A percentile compares a stretch with the other conserved stretches of the same genome.
Evolutionary conservation across 2,797 vertebrate species (phyloP).

Genomic region (Enteromius thamalakanensis): DNA sequence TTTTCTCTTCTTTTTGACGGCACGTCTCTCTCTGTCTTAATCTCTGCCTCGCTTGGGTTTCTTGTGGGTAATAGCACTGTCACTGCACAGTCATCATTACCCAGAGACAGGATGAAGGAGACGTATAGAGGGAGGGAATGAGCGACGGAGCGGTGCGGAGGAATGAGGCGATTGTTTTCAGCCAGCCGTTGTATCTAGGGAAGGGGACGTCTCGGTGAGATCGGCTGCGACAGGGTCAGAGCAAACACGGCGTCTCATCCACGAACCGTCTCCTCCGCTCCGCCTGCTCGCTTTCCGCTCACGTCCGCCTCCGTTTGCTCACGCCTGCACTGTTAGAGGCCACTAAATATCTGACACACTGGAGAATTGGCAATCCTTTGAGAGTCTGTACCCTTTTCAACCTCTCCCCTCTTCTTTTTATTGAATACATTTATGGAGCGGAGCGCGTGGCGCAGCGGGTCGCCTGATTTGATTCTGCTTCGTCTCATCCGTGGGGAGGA

Average conservation of each 20-base stretch:
- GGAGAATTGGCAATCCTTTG: conserved; percentile 59
- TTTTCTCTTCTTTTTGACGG: neutral
- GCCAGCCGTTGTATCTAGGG: conserved; percentile 52
- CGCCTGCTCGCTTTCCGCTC: conserved; percentile 49
- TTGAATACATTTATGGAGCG: conserved; percentile 62
- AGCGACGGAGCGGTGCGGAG: conserved; percentile 14
- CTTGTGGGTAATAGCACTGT: conserved; percentile 36
- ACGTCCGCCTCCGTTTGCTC: conserved; percentile 56
- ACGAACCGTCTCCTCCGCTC: neutral
- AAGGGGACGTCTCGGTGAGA: conserved; percentile 47
- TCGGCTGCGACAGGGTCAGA: conserved; percentile 51
- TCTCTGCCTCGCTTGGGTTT: conserved; percentile 8
- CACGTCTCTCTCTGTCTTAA: neutral
- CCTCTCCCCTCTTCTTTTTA: conserved; percentile 60
- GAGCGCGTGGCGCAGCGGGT: conserved; percentile 55
- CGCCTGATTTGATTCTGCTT: conserved; percentile 61
- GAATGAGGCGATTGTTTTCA: conserved; percentile 46
- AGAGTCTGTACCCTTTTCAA: conserved; percentile 60
- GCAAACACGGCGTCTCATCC: conserved; percentile 51
- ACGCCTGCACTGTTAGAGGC: conserved; percentile 55
- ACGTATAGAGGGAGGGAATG: conserved; percentile 10
- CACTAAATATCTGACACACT: conserved; percentile 61
- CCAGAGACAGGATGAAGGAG: conserved; percentile 16
- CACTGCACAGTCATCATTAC: conserved; percentile 47
- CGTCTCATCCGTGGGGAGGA: conserved; percentile 27